Evolutionary conservation across 2,113 vertebrate species (phyloP).

Genomic region (Paradoxurus hermaphroditus): DNA sequence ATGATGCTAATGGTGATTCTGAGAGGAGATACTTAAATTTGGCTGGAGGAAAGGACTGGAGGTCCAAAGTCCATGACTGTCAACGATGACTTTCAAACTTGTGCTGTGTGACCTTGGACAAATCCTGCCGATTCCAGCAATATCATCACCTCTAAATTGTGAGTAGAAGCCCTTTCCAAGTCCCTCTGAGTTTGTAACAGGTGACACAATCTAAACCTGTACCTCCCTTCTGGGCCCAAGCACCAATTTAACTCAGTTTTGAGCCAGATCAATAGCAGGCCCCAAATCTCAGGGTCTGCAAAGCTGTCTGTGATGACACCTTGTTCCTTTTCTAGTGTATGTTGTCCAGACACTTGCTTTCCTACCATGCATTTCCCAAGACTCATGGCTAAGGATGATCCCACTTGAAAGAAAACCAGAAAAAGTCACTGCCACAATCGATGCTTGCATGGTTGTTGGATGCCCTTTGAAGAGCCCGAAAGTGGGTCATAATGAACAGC

Average conservation of each 20-base stretch:
- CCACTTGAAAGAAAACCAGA: not conserved
- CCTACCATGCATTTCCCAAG: not conserved
- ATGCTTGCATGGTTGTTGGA: too few species aligned
- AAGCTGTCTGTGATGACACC: too few species aligned
- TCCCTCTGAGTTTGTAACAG: not conserved
- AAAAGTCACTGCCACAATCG: not conserved
- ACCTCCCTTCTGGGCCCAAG: not conserved
- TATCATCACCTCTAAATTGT: not conserved
- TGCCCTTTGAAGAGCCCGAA: not conserved
- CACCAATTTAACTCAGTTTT: not conserved
- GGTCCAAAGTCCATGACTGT: not conserved
- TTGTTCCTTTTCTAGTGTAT: fast-evolving
- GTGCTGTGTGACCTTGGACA: not conserved
- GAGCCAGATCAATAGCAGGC: not conserved
- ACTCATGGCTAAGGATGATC: not conserved
- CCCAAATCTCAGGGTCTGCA: not conserved
- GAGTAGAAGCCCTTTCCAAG: not conserved
- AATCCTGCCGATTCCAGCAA: not conserved
- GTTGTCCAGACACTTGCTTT: not conserved
- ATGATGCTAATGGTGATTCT: not conserved
- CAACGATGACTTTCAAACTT: not conserved
- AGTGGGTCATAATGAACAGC: not conserved
- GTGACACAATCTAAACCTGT: not conserved
- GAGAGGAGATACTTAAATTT: not conserved
- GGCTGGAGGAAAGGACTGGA: not conserved